Percentiles rank a stretch among this genome's conserved stretches.
Conservation (phyloP, 2,797 vertebrate genomes). For the Tokudaia muenninki region DNA sequence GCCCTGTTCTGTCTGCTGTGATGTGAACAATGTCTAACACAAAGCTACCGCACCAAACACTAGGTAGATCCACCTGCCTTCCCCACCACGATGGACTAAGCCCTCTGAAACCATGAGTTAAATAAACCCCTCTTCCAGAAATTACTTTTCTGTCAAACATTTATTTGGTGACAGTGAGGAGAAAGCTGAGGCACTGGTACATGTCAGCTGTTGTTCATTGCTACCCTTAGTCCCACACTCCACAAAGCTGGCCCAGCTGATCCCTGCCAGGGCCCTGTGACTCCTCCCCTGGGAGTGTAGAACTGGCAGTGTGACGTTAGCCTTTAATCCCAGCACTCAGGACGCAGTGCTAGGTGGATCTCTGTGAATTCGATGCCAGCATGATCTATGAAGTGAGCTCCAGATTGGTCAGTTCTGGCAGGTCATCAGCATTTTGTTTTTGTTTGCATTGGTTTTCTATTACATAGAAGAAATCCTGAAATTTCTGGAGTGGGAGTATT, state of each 20-base stretch:
- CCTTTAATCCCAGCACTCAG: neutral
- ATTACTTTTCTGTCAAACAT: neutral
- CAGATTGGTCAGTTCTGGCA: neutral
- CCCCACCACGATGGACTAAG: neutral
- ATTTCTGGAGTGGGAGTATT: neutral
- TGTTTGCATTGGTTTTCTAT: conserved; percentile 24
- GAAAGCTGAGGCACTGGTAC: neutral
- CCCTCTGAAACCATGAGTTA: neutral
- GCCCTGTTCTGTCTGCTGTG: neutral
- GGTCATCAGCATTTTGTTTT: conserved; percentile 22
- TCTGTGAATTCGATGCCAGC: neutral
- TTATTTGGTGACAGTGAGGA: neutral
- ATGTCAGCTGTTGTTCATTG: neutral
- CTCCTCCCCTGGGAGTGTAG: neutral
- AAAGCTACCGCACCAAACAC: neutral
- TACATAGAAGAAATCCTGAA: neutral
- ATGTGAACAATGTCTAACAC: neutral
- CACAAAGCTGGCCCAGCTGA: neutral
- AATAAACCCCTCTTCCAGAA: neutral
- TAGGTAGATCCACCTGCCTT: neutral
- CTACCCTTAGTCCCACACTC: neutral
- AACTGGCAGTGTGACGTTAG: neutral
- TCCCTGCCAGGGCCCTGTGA: neutral
- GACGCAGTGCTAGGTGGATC: neutral
- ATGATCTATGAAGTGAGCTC: neutral